Conservation (phyloP, 2,888 invertebrate species). For the Stictocephala bisonia region DNA sequence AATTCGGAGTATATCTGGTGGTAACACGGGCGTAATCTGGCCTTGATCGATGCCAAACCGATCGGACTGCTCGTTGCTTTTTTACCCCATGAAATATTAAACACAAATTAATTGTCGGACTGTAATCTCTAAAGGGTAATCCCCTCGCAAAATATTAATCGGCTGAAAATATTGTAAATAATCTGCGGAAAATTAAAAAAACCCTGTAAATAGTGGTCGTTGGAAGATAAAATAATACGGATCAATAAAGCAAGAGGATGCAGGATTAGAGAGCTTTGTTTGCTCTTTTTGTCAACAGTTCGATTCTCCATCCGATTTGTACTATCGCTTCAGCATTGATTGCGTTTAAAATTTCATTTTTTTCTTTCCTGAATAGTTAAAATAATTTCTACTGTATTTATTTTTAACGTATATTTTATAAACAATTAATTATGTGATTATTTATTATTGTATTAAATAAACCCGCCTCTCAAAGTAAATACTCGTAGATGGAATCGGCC, state of each 20-base stretch:
- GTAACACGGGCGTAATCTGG: constrained; percentile 24
- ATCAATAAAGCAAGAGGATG: neutral
- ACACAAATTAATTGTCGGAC: constrained; percentile 28
- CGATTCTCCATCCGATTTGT: no score
- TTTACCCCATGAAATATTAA: constrained; percentile 38
- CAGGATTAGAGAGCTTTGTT: no score
- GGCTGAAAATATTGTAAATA: constrained; percentile 15
- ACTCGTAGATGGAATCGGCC: no score
- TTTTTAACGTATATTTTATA: no score
- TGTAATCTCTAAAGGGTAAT: constrained; percentile 15
- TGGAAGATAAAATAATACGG: neutral
- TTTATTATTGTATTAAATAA: no score
- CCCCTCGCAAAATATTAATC: constrained; percentile 30
- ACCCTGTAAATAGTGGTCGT: constrained; percentile 15
- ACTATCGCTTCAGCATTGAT: no score
- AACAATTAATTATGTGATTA: no score
- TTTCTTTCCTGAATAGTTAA: no score
- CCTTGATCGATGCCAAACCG: constrained; percentile 9
- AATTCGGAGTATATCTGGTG: constrained; percentile 33
- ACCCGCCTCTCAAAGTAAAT: no score
- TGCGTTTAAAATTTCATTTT: no score
- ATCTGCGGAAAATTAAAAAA: constrained; percentile 31
- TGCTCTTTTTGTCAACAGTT: no score
- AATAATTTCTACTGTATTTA: no score
- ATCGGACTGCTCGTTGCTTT: neutral